Conservation (phyloP, 2,888 invertebrate species). For the Morpho deidamia region DNA sequence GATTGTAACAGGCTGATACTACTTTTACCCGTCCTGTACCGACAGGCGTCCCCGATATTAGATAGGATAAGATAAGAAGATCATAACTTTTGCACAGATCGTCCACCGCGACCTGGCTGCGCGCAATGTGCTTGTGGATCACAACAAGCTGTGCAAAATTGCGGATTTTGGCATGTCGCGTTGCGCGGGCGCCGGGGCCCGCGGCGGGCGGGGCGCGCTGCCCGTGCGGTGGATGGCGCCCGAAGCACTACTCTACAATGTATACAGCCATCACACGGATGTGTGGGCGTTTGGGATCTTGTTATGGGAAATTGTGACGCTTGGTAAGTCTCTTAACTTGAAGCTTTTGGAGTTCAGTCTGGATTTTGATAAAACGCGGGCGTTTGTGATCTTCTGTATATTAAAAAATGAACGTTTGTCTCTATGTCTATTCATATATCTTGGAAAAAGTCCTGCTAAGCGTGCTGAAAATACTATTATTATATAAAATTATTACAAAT, state of each 20-base stretch:
- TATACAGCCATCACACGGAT: slow-evolving; percentile 89
- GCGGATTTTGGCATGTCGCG: slow-evolving; percentile 93
- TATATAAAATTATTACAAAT: too few species aligned
- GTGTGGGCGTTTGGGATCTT: slow-evolving; percentile 93
- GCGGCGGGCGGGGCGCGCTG: slow-evolving; percentile 76
- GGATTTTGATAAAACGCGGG: too few species aligned
- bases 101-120: slow-evolving; percentile 92
- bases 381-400: too few species aligned
- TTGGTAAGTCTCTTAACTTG: slow-evolving; percentile 71
- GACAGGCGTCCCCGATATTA: too few species aligned
- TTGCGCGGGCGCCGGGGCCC: slow-evolving; percentile 65
- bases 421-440: too few species aligned
- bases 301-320: slow-evolving; percentile 92
- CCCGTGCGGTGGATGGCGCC: slow-evolving; percentile 93
- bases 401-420: too few species aligned
- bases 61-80: too few species aligned
- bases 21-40: too few species aligned
- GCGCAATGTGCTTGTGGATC: slow-evolving; percentile 88
- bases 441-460: too few species aligned
- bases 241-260: slow-evolving; percentile 86
- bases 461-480: too few species aligned
- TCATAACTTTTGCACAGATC: slow-evolving; percentile 82
- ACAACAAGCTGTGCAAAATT: slow-evolving; percentile 92
- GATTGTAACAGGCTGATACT: too few species aligned
- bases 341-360: too few species aligned